phyloP scores from a whole-genome alignment of 2,888 invertebrate species.

The Oxyteleia sp. region DNA sequence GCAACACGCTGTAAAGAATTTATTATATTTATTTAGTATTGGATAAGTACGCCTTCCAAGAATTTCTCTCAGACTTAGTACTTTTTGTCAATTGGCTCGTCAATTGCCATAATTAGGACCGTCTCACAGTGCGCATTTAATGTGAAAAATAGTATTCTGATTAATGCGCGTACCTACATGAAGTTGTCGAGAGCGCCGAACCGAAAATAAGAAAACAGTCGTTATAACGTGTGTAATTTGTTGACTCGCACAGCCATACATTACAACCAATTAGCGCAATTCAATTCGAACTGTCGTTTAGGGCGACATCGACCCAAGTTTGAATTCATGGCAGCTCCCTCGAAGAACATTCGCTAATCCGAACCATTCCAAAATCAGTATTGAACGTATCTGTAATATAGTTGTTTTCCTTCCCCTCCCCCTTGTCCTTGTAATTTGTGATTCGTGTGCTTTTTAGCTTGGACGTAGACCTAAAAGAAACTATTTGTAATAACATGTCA shows the following conservation, averaged over 20 bases:
- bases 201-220: no score
- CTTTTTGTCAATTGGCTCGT: not conserved
- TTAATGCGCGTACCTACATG: constrained; percentile 71
- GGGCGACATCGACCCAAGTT: no score
- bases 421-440: constrained; percentile 52
- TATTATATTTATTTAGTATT: constrained; percentile 59
- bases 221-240: no score
- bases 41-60: constrained; percentile 6
- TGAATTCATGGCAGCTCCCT: constrained; percentile 62
- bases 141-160: constrained; percentile 53
- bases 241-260: no score
- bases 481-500: constrained; percentile 44
- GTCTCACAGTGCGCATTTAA: constrained; percentile 64
- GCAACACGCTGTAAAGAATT: no score
- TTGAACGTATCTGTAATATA: constrained; percentile 78
- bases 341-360: constrained; percentile 69
- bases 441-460: constrained; percentile 67
- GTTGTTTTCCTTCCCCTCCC: constrained; percentile 31
- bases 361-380: constrained; percentile 87
- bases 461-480: constrained; percentile 31
- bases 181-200: no score
- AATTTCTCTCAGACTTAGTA: constrained; percentile 1
- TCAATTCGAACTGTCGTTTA: no score
- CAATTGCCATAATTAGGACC: constrained; percentile 3
- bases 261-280: no score